phyloP scores from a whole-genome alignment of 2,797 vertebrate species.

The Esox lucius region DNA sequence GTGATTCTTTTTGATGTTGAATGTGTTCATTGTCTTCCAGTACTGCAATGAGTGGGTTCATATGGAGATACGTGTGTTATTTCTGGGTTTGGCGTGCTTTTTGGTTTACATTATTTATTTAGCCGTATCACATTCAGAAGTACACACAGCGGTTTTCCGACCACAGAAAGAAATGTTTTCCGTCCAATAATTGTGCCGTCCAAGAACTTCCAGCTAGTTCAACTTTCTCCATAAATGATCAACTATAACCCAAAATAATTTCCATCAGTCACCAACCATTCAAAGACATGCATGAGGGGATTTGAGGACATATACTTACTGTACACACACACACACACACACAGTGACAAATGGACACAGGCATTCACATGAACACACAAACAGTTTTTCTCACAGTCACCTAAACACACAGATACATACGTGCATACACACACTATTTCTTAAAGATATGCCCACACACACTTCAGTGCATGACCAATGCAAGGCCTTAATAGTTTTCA shows the following conservation, averaged over 20 bases:
- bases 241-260: constrained; percentile 65
- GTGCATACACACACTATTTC: too few relatives aligned
- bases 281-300: constrained; percentile 46
- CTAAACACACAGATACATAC: too few relatives aligned
- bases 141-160: constrained; percentile 71
- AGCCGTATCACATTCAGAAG: constrained; percentile 62
- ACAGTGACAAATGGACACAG: too few relatives aligned
- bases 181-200: constrained; percentile 43
- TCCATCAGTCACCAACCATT: constrained; percentile 55
- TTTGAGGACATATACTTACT: constrained; percentile 37
- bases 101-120: constrained; percentile 7
- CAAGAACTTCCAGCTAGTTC: constrained; percentile 79
- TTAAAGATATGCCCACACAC: too few relatives aligned
- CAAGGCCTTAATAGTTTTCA: too few relatives aligned
- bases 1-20: neutral
- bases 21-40: neutral
- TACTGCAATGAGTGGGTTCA: neutral
- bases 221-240: constrained; percentile 73
- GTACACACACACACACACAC: too few relatives aligned
- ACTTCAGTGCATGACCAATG: too few relatives aligned
- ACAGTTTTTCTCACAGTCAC: too few relatives aligned
- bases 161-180: constrained; percentile 69
- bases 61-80: constrained; percentile 21
- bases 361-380: too few relatives aligned
- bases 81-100: neutral